These are phyloP conservation scores for Eubasilissa splendida DNA, from an alignment of 2,888 invertebrate species.

Conservation along the genomic window DNA sequence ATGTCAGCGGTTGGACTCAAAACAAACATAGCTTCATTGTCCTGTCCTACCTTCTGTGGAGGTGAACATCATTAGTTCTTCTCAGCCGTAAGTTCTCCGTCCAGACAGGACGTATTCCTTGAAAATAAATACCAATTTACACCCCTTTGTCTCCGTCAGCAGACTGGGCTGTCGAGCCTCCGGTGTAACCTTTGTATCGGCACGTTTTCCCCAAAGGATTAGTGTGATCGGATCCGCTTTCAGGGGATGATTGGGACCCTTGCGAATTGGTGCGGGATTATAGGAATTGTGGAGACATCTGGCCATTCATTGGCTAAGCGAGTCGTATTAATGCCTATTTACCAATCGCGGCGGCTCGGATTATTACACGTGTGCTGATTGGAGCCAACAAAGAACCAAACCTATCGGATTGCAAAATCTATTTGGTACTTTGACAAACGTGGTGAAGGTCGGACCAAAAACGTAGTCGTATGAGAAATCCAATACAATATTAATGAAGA, in stretches of 20 bases:
- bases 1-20: too few species aligned
- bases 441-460: too few species aligned
- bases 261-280: slow-evolving; percentile 23
- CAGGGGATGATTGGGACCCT: slow-evolving; percentile 10
- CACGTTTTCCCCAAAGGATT: slow-evolving; percentile 12
- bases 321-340: slow-evolving; percentile 10
- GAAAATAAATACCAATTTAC: slow-evolving; percentile 32
- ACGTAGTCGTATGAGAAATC: too few species aligned
- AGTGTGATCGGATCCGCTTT: slow-evolving; percentile 14
- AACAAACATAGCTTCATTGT: too few species aligned
- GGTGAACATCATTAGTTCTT: background rate
- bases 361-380: slow-evolving; percentile 1
- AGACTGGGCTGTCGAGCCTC: background rate
- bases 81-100: background rate
- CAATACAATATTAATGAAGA: too few species aligned
- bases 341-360: background rate
- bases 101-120: background rate
- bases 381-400: background rate
- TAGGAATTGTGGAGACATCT: slow-evolving; percentile 18
- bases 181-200: slow-evolving; percentile 5
- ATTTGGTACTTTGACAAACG: too few species aligned
- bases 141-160: background rate
- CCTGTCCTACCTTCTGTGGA: too few species aligned
- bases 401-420: background rate
- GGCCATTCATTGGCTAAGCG: slow-evolving; percentile 22